These are phyloP conservation scores for Danio choprae DNA, from an alignment of 2,797 vertebrate species.

Conservation along the genomic window DNA sequence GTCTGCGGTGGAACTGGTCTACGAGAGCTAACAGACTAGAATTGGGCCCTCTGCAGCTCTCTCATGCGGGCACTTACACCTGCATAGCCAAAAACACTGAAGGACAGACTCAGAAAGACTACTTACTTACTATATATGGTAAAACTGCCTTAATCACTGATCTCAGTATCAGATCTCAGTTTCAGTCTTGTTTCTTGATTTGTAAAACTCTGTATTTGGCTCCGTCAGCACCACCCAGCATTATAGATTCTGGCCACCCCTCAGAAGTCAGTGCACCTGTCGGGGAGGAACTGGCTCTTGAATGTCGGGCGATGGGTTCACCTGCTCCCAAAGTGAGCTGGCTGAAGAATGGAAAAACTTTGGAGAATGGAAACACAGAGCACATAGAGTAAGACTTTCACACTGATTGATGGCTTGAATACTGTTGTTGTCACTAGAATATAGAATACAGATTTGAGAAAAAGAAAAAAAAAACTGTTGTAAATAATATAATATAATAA, in stretches of 20 bases:
- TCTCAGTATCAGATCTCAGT: constrained; percentile 3
- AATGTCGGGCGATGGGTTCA: constrained; percentile 82
- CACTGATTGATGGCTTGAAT: background rate
- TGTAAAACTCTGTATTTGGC: constrained; percentile 2
- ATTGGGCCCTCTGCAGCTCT: constrained; percentile 83
- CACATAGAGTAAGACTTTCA: constrained; percentile 74
- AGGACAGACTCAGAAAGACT: constrained; percentile 79
- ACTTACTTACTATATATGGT: constrained; percentile 85
- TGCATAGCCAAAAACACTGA: constrained; percentile 81
- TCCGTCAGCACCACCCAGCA: constrained; percentile 63
- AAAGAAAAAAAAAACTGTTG: no score
- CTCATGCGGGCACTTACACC: constrained; percentile 86
- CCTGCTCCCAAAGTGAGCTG: constrained; percentile 84
- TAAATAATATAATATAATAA: background rate
- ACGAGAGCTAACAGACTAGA: constrained; percentile 82
- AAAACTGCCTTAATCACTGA: constrained; percentile 42
- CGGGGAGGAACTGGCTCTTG: constrained; percentile 79
- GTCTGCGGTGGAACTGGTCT: constrained; percentile 78
- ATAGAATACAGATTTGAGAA: no score
- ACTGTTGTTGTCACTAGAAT: no score
- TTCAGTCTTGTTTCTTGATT: background rate
- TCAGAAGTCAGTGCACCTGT: constrained; percentile 80
- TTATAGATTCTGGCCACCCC: constrained; percentile 72
- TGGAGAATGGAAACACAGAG: constrained; percentile 68
- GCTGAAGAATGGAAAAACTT: constrained; percentile 85